Conservation (phyloP, 2,888 invertebrate genomes). For the Cryptocheilus praepositus region DNA sequence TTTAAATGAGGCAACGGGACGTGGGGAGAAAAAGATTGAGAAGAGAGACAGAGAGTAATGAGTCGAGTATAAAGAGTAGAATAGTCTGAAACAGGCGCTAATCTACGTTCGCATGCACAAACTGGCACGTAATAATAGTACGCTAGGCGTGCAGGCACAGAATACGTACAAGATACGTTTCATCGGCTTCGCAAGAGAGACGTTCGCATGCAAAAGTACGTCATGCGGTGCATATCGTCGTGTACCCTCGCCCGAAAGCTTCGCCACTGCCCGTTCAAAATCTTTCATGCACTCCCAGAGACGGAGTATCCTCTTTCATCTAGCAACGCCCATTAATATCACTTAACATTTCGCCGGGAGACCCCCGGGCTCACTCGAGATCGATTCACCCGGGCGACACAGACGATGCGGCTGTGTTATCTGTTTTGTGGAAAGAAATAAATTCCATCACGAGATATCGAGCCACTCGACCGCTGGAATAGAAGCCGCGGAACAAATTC, state of each 20-base stretch:
- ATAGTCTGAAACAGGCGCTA: conserved; percentile 45
- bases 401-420: too few species aligned
- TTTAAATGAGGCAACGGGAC: background rate
- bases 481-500: too few species aligned
- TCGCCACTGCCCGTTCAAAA: conserved; percentile 3
- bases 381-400: too few species aligned
- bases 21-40: conserved; percentile 7
- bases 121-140: conserved; percentile 39
- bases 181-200: conserved; percentile 28
- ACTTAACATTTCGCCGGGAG: too few species aligned
- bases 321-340: too few species aligned
- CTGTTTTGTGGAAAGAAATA: too few species aligned
- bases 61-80: conserved; percentile 59
- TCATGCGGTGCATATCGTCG: conserved; percentile 56
- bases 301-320: too few species aligned
- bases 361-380: too few species aligned
- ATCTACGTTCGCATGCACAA: conserved; percentile 43
- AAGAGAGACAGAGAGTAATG: conserved; percentile 41
- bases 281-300: too few species aligned
- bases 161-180: conserved; percentile 37
- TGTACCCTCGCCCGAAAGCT: conserved; percentile 40
- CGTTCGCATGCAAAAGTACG: conserved; percentile 49
- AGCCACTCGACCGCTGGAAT: too few species aligned
- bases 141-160: conserved; percentile 42
- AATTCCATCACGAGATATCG: too few species aligned